Evolutionary conservation across 2,888 invertebrate genomes (phyloP).

Genomic region (Pristionchus japonicus): DNA sequence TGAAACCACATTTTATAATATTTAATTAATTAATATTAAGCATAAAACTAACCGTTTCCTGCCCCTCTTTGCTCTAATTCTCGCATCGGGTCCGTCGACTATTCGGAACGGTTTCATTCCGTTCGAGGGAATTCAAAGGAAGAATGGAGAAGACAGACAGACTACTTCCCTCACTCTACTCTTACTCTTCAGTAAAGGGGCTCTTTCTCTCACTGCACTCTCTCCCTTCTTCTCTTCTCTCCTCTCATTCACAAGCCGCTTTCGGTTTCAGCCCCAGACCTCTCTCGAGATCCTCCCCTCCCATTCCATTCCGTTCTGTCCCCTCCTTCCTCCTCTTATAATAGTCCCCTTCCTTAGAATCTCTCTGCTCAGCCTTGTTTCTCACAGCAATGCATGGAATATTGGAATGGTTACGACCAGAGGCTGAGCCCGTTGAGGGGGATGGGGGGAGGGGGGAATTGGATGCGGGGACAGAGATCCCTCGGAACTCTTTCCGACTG

Average conservation of each 20-base stretch:
- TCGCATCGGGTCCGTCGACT: neutral
- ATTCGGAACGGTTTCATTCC: conserved; percentile 7
- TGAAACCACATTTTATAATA: neutral
- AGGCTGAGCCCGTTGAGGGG: neutral
- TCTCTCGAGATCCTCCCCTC: neutral
- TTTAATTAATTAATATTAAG: neutral
- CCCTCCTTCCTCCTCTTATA: neutral
- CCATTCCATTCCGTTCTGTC: neutral
- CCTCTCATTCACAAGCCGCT: neutral
- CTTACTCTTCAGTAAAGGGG: neutral
- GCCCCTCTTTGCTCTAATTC: neutral
- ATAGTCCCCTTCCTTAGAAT: neutral
- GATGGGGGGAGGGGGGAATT: neutral
- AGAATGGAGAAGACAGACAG: too few species aligned
- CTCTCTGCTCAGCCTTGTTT: neutral
- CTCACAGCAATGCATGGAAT: neutral
- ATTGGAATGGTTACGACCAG: neutral
- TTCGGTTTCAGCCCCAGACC: neutral
- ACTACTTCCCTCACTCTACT: neutral
- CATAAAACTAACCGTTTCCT: neutral
- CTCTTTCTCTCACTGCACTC: conserved; percentile 2
- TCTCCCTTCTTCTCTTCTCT: neutral
- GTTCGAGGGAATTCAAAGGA: too few species aligned
- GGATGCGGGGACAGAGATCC: neutral
- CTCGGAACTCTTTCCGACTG: neutral